Base-by-base conservation (phyloP, 1,140 invertebrate genomes). In the Achatina immaculata region DNA sequence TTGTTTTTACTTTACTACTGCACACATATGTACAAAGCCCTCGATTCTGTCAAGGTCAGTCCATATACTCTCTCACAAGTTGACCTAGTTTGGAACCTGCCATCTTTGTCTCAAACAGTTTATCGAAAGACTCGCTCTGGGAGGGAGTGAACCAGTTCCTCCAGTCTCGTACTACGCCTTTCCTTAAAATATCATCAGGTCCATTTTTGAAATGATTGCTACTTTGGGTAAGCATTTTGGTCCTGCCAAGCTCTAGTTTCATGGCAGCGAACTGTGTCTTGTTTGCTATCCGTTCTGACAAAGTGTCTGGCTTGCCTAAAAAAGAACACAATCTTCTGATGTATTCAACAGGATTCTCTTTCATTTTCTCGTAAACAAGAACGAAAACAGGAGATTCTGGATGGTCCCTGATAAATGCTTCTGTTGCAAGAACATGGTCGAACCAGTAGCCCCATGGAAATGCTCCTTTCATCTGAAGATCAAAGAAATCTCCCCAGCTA, bases 91-190 rank as follows among this genome's bases (percentile, higher is more conserved):
- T 51, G 21, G 72, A 74, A 21, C 51, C 72, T 24, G 31, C n/a
- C 74, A 78, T 81, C 36, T 51, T 78, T 21, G 31, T 51, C n/a
- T 78, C 24, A 69, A 77, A 81, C 19, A 78, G 31, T 38, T 68
- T 24, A 42, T 82, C 73, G 45, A 83, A 85, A n/a, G 75, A 45
- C 40, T 83, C 68, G 31, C 79, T 81, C 71, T 85, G 84, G 34
- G 66, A 73, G 2, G 48, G 68, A 19, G 82, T 83, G 71, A 85
- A 85, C 74, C 81, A 83, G 40, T 85, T 82, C 31, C 66, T 83
- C 84, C 84, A 85, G 76, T 83, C 84, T n/a, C 84, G 82, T 24
- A 85, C 78, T 24, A 74, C 51, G 24, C 84, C 65, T 9, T 45
- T 51, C 34, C 72, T 48, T 11, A 74, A 31, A 51, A 74, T 48